Evolutionary conservation across 2,888 invertebrate species (phyloP).

Genomic region (Xestobium rufovillosum): DNA sequence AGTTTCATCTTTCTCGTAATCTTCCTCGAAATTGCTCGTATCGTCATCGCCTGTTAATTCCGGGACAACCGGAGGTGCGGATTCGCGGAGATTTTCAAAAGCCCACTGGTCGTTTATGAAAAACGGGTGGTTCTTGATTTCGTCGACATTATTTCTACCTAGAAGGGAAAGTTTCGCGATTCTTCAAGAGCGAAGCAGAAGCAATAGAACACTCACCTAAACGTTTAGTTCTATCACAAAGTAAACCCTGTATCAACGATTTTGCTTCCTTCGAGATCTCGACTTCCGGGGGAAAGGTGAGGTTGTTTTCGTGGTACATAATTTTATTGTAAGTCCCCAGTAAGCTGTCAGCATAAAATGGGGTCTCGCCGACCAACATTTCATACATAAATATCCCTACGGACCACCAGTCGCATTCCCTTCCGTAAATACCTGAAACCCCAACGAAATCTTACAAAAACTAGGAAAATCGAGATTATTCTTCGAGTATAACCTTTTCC

Average conservation of each 20-base stretch:
- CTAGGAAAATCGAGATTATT: too few relatives aligned
- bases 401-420: constrained; percentile 99
- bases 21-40: constrained; percentile 94
- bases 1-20: constrained; percentile 89
- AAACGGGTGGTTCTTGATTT: constrained; percentile 91
- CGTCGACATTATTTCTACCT: constrained; percentile 79
- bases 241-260: constrained; percentile 84
- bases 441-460: neutral
- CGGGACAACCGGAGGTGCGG: constrained; percentile 95
- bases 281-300: constrained; percentile 92
- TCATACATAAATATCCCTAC: constrained; percentile 98
- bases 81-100: constrained; percentile 89
- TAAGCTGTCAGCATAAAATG: constrained; percentile 97
- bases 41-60: constrained; percentile 94
- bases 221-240: constrained; percentile 84
- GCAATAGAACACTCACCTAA: too few relatives aligned
- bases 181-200: constrained; percentile 52
- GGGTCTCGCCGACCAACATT: constrained; percentile 97
- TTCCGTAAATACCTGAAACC: constrained; percentile 89
- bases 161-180: too few relatives aligned
- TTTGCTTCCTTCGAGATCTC: constrained; percentile 85
- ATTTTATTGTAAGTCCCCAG: constrained; percentile 97
- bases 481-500: too few relatives aligned
- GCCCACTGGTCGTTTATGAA: constrained; percentile 97
- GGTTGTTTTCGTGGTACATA: constrained; percentile 95